These are phyloP conservation scores for Ornithoptera alexandrae DNA, from an alignment of 2,888 invertebrate species.

Conservation along the genomic window DNA sequence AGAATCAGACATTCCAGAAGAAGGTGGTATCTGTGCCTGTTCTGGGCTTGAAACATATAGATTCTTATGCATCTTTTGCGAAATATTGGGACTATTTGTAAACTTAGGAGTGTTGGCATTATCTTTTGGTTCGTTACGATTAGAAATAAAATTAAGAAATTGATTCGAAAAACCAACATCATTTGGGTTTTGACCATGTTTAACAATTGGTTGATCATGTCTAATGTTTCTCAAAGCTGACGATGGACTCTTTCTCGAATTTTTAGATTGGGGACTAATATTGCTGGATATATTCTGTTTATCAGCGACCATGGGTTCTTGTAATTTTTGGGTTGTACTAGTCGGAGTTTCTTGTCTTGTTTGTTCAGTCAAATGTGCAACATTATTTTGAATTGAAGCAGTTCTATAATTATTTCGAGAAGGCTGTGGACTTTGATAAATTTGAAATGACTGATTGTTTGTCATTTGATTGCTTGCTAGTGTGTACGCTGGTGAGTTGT, in stretches of 20 bases:
- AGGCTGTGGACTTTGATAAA: constrained; percentile 67
- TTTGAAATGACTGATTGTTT: constrained; percentile 61
- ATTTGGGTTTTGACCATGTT: constrained; percentile 64
- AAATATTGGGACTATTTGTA: constrained; percentile 73
- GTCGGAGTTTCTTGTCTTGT: constrained; percentile 45
- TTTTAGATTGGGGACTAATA: constrained; percentile 49
- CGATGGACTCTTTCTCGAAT: constrained; percentile 61
- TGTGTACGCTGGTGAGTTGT: constrained; percentile 49
- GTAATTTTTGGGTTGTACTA: constrained; percentile 40
- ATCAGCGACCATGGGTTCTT: constrained; percentile 45
- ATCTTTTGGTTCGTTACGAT: constrained; percentile 76
- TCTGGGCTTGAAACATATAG: constrained; percentile 76
- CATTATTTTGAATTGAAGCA: constrained; percentile 43
- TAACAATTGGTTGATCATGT: constrained; percentile 69
- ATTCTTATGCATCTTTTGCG: constrained; percentile 77
- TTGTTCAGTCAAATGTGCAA: constrained; percentile 47
- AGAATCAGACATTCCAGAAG: constrained; percentile 73
- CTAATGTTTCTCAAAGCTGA: constrained; percentile 68
- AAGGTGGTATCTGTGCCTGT: constrained; percentile 75
- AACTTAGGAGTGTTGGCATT: constrained; percentile 78
- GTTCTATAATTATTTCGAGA: constrained; percentile 55
- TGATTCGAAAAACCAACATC: constrained; percentile 75
- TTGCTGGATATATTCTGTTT: constrained; percentile 46
- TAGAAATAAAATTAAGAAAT: constrained; percentile 72
- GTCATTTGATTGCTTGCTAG: constrained; percentile 48